Evolutionary conservation across 2,888 invertebrate genomes (phyloP).

Genomic region (Drosophila neonasuta): DNA sequence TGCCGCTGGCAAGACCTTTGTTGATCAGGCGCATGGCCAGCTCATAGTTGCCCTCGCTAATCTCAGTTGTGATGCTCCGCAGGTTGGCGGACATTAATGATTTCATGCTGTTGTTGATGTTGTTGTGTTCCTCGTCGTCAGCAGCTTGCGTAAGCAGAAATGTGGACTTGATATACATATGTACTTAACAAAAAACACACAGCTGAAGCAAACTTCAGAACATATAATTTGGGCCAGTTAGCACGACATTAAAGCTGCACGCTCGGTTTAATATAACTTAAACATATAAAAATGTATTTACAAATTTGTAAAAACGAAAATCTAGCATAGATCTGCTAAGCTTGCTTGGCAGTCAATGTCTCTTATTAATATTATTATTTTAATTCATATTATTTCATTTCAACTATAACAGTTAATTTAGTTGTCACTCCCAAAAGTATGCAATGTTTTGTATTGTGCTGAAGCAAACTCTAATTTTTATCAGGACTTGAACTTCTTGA

Average conservation of each 20-base stretch:
- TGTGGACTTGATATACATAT: slow-evolving; percentile 53
- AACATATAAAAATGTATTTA: neutral
- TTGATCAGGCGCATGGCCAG: slow-evolving; percentile 51
- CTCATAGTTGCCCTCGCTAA: slow-evolving; percentile 56
- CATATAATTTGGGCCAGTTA: slow-evolving; percentile 21
- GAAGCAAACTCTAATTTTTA: neutral
- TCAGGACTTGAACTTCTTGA: slow-evolving; percentile 7
- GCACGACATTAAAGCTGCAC: neutral
- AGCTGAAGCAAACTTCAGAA: slow-evolving; percentile 20
- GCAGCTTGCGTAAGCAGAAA: slow-evolving; percentile 72
- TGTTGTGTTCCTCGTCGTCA: slow-evolving; percentile 11
- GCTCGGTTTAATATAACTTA: neutral
- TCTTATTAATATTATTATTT: neutral
- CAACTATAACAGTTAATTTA: too few relatives aligned
- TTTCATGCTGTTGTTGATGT: neutral
- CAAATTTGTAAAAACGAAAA: neutral
- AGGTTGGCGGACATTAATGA: slow-evolving; percentile 1
- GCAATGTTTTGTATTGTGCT: neutral
- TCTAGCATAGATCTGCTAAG: neutral
- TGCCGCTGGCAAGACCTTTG: slow-evolving; percentile 21
- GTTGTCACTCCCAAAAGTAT: neutral
- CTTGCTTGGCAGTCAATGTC: neutral
- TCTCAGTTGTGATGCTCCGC: slow-evolving; percentile 42
- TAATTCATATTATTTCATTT: too few relatives aligned
- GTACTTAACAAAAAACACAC: slow-evolving; percentile 3